These are phyloP conservation scores for Stegodyphus mimosarum DNA, from an alignment of 1,140 invertebrate species.

Conservation along the genomic window DNA sequence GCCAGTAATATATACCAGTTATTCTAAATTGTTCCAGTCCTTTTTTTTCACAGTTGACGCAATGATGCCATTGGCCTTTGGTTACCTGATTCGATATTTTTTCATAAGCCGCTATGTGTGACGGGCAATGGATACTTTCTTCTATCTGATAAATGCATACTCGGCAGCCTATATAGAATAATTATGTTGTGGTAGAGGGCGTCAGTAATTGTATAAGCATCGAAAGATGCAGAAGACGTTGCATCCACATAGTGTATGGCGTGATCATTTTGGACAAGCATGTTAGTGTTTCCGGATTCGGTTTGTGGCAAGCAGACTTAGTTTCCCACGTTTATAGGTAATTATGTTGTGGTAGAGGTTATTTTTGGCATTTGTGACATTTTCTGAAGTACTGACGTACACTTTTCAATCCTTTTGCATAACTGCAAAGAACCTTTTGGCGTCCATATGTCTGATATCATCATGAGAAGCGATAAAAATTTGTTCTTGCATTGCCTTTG, in stretches of 20 bases:
- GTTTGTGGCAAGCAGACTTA: background rate
- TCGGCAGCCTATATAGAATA: no score
- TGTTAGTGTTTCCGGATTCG: background rate
- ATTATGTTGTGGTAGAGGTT: no score
- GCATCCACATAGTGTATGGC: background rate
- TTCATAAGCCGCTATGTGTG: no score
- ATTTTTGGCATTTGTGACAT: background rate
- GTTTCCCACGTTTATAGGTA: conserved; percentile 18
- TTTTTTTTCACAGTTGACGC: no score
- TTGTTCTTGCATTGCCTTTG: background rate
- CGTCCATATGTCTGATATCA: conserved; percentile 15
- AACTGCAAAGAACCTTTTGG: background rate
- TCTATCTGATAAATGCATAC: no score
- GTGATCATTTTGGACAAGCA: background rate
- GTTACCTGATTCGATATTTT: no score
- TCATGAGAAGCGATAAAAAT: background rate
- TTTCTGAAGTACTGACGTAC: background rate
- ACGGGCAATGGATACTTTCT: no score
- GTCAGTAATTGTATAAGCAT: background rate
- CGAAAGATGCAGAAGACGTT: background rate
- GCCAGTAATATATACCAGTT: no score
- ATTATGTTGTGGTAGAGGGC: background rate
- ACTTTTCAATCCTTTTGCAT: background rate
- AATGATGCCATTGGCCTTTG: no score
- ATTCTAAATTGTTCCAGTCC: no score